These are phyloP conservation scores for Propithecus perrieri DNA, from an alignment of 2,797 vertebrate genomes.

Conservation along the genomic window DNA sequence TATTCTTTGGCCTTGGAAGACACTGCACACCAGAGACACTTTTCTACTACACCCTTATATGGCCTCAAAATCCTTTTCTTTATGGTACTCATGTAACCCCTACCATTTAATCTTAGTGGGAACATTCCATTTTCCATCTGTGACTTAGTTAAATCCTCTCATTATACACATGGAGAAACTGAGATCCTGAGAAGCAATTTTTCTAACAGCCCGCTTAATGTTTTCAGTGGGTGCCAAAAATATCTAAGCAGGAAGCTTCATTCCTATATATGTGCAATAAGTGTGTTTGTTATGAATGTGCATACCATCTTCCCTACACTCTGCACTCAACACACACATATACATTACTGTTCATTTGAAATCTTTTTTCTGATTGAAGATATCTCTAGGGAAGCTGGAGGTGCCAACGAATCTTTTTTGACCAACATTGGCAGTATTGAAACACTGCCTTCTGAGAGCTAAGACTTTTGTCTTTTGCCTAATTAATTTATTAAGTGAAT, in stretches of 20 bases:
- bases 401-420: background rate
- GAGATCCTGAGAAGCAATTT: background rate
- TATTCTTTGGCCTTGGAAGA: background rate
- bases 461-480: background rate
- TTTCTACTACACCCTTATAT: background rate
- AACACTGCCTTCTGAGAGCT: background rate
- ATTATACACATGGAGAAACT: conserved; percentile 19
- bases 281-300: background rate
- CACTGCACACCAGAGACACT: background rate
- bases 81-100: background rate
- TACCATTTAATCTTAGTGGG: background rate
- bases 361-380: background rate
- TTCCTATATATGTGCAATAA: background rate
- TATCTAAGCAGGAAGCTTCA: background rate
- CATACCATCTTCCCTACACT: background rate
- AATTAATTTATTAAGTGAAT: background rate
- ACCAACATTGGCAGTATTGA: background rate
- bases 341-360: background rate
- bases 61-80: background rate
- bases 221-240: background rate
- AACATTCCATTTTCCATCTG: background rate
- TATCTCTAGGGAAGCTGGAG: background rate
- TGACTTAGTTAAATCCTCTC: conserved; percentile 26
- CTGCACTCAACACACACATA: accelerated
- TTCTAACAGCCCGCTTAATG: background rate